These are phyloP conservation scores for Columba guinea DNA, from an alignment of 2,797 vertebrate genomes.

Conservation along the genomic window DNA sequence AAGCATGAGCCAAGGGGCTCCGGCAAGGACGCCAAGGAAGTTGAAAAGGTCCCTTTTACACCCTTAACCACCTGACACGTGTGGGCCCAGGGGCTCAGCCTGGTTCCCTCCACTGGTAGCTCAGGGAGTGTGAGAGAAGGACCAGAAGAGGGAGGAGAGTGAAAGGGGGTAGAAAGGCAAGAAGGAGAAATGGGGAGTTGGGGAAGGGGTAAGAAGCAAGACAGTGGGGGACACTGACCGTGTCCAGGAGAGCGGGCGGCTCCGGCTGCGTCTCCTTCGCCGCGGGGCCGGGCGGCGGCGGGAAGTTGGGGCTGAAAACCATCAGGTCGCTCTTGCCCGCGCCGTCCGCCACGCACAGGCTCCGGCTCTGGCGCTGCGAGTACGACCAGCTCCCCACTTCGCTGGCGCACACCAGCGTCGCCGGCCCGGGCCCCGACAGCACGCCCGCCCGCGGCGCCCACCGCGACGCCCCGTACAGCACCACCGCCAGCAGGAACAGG, in stretches of 20 bases:
- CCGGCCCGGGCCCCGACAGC: not conserved
- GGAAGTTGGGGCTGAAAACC: conserved; percentile 20
- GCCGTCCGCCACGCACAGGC: conserved; percentile 50
- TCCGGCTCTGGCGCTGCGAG: conserved; percentile 43
- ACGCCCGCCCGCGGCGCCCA: not conserved
- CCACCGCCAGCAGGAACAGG: conserved; percentile 50
- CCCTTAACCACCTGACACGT: too few species aligned
- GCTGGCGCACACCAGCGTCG: conserved; percentile 54
- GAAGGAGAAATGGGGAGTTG: too few species aligned
- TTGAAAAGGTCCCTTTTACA: too few species aligned
- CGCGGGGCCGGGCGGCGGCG: not conserved
- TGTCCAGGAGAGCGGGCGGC: not conserved
- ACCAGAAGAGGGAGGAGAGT: too few species aligned
- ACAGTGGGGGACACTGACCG: too few species aligned
- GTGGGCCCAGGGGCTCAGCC: too few species aligned
- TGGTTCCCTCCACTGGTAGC: too few species aligned
- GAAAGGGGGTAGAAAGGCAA: too few species aligned
- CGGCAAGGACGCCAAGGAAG: too few species aligned
- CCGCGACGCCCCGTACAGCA: conserved; percentile 26
- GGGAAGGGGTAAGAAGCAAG: too few species aligned
- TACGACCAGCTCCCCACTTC: conserved; percentile 61
- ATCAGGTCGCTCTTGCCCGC: conserved; percentile 58
- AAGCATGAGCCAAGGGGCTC: too few species aligned
- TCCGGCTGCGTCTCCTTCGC: not conserved
- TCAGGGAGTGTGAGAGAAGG: too few species aligned